A percentile compares a stretch with the other conserved stretches of the same genome.
Conservation (phyloP, 2,113 vertebrate genomes). For the Noturus placidus region DNA sequence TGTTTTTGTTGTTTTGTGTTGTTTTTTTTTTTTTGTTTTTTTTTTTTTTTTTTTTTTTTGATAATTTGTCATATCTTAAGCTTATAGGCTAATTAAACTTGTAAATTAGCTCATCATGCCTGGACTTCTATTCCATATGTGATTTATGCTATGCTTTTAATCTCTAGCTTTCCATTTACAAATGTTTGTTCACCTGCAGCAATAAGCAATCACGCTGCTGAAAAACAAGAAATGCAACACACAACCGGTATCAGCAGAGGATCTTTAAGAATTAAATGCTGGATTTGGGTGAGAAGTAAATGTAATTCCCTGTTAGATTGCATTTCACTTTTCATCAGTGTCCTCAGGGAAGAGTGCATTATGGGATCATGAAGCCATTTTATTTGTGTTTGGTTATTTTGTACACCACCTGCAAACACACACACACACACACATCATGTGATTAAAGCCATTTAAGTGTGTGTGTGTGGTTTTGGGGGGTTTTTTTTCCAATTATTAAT, state of each 20-base stretch:
- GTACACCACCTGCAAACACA: not conserved
- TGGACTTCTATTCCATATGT: not conserved
- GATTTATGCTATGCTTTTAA: not conserved
- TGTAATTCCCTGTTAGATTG: too few relatives aligned
- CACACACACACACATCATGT: not conserved
- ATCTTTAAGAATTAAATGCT: not conserved
- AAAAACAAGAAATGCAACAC: not conserved
- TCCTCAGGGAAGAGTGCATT: not conserved
- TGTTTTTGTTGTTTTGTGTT: too few relatives aligned
- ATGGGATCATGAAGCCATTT: not conserved
- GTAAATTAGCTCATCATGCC: not conserved
- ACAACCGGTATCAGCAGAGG: not conserved
- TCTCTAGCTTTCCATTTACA: not conserved
- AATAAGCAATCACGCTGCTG: not conserved
- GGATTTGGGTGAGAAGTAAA: not conserved
- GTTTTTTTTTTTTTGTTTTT: too few relatives aligned
- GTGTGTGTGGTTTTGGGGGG: too few relatives aligned
- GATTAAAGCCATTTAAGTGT: not conserved
- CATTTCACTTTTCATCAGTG: too few relatives aligned
- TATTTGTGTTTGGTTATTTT: not conserved
- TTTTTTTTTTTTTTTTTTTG: too few relatives aligned
- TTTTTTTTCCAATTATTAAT: too few relatives aligned
- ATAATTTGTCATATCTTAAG: too few relatives aligned
- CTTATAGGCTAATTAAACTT: not conserved
- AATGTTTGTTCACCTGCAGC: not conserved